Percentiles rank a stretch among this genome's conserved stretches.
These are phyloP conservation scores for Clepsis dumicolana DNA, from an alignment of 2,888 invertebrate genomes.

Conservation along the genomic window DNA sequence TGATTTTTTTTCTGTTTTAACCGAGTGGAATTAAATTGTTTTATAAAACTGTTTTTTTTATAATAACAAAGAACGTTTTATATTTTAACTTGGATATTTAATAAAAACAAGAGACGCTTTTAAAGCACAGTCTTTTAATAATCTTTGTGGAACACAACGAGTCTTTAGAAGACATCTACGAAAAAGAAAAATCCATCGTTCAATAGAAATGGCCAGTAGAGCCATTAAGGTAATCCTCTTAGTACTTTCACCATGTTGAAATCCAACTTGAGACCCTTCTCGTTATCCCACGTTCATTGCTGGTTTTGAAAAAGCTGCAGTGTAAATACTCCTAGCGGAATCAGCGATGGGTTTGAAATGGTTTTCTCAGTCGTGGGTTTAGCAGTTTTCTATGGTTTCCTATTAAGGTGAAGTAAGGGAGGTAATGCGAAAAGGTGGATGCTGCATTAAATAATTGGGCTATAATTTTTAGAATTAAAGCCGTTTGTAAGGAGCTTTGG, in stretches of 20 bases:
- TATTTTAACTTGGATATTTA: not conserved
- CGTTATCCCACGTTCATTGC: constrained; percentile 42
- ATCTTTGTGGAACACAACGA: not conserved
- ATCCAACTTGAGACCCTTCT: not conserved
- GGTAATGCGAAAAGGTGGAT: constrained; percentile 40
- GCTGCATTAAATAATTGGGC: constrained; percentile 42
- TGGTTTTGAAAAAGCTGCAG: constrained; percentile 1
- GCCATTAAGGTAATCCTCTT: constrained; percentile 73
- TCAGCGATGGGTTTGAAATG: constrained; percentile 4
- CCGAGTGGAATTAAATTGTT: not conserved
- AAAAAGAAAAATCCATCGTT: constrained; percentile 69
- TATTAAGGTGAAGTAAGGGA: constrained; percentile 31
- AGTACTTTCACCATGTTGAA: constrained; percentile 44
- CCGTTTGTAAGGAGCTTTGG: constrained; percentile 30
- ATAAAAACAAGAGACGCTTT: not conserved
- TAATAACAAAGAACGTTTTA: too few relatives aligned
- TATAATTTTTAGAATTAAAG: constrained; percentile 41
- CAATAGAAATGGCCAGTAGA: constrained; percentile 75
- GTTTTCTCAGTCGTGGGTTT: not conserved
- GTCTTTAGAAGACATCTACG: constrained; percentile 57
- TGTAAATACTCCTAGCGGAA: not conserved
- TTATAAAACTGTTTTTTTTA: not conserved
- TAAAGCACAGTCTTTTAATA: constrained; percentile 14
- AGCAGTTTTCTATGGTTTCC: not conserved
- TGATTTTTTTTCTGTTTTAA: not conserved